Evolutionary conservation across 2,888 invertebrate genomes (phyloP).

Genomic region (Rapana venosa): DNA sequence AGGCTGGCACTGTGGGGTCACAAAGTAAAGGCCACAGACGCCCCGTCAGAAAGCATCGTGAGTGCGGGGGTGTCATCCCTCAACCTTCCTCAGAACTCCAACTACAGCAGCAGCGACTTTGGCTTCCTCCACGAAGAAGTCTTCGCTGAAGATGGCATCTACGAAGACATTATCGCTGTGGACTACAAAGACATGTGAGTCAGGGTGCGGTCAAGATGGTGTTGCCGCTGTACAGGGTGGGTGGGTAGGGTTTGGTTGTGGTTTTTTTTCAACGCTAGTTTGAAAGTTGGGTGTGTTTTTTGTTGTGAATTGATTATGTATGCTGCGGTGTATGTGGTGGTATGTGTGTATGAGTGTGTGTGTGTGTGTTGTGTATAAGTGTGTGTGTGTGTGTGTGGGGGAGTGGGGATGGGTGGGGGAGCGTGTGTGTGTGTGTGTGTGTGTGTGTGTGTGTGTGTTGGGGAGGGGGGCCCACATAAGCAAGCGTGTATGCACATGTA

Average conservation of each 20-base stretch:
- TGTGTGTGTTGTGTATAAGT: not conserved
- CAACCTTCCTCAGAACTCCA: constrained; percentile 23
- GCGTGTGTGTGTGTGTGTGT: constrained; percentile 2
- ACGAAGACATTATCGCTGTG: constrained; percentile 76
- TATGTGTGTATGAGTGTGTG: no score
- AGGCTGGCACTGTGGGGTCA: constrained; percentile 47
- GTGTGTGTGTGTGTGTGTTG: not conserved
- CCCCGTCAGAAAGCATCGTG: constrained; percentile 61
- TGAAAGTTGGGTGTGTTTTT: no score
- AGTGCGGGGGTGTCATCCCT: not conserved
- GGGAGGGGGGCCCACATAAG: no score
- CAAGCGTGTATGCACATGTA: not conserved
- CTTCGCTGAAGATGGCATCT: constrained; percentile 72
- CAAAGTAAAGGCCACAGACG: constrained; percentile 57
- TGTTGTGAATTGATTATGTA: no score
- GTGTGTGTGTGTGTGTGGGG: not conserved
- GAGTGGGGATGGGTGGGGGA: not conserved
- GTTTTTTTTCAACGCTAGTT: no score
- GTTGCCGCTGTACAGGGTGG: not conserved
- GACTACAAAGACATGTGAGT: constrained; percentile 74
- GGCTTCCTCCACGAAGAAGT: constrained; percentile 72
- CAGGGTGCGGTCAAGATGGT: not conserved
- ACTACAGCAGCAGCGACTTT: constrained; percentile 46
- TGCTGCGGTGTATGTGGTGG: no score
- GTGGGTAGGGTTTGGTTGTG: no score